Percentiles rank a stretch among this genome's conserved stretches.
phyloP scores from a whole-genome alignment of 2,797 vertebrate genomes.

The Pelodytes ibericus region DNA sequence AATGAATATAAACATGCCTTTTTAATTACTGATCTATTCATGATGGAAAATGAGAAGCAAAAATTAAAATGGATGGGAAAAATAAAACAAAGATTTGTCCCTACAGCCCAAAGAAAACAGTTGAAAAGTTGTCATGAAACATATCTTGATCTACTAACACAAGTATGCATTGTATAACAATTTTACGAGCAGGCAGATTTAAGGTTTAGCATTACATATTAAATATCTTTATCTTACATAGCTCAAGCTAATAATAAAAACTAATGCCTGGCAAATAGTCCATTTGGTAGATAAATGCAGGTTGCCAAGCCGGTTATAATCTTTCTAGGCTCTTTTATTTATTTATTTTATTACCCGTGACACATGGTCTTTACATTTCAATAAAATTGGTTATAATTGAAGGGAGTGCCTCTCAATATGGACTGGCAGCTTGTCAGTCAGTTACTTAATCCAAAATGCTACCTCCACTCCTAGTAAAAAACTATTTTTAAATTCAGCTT shows the following conservation, averaged over 20 bases:
- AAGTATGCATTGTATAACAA: background rate
- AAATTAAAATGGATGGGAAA: no score
- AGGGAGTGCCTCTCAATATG: background rate
- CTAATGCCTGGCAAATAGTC: background rate
- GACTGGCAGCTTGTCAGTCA: background rate
- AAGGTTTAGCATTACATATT: background rate
- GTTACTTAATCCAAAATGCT: background rate
- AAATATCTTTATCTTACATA: background rate
- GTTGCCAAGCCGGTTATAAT: background rate
- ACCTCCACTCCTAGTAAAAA: no score
- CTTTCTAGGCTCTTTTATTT: background rate
- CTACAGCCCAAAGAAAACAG: no score
- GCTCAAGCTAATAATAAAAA: background rate
- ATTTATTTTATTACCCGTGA: background rate
- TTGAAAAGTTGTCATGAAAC: no score
- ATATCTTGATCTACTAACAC: background rate
- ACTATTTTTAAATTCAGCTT: no score
- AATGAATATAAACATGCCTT: no score
- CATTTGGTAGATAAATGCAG: background rate
- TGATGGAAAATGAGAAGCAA: no score
- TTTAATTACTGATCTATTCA: no score
- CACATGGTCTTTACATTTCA: background rate
- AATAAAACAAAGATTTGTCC: no score
- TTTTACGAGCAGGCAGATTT: background rate
- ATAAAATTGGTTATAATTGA: background rate